Evolutionary conservation across 2,113 vertebrate genomes (phyloP).

Genomic region (Atractosteus spatula): DNA sequence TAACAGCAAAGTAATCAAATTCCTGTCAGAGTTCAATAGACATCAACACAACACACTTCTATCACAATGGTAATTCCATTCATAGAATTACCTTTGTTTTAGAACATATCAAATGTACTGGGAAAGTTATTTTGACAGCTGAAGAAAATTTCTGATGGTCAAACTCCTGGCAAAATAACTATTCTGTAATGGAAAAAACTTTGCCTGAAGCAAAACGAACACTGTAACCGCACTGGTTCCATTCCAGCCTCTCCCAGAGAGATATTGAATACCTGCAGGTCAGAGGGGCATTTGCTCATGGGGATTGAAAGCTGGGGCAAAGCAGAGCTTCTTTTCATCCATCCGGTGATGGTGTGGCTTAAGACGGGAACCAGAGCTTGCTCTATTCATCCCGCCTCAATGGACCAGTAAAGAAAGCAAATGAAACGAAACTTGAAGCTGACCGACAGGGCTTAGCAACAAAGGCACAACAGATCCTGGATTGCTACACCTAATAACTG

Average conservation of each 20-base stretch:
- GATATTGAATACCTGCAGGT: not conserved
- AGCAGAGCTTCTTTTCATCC: not conserved
- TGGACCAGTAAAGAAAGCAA: not conserved
- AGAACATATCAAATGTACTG: too few relatives aligned
- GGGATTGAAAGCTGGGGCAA: constrained; percentile 1
- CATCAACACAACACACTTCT: too few relatives aligned
- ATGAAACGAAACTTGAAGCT: constrained; percentile 4
- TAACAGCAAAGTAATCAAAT: too few relatives aligned
- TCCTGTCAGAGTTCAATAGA: too few relatives aligned
- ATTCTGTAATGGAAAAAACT: not conserved
- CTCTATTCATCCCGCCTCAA: constrained; percentile 12
- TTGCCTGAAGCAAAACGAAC: not conserved
- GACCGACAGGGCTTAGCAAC: not conserved
- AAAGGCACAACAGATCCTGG: constrained; percentile 6
- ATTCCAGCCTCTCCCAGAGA: not conserved
- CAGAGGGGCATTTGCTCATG: not conserved
- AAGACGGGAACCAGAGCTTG: constrained; percentile 14
- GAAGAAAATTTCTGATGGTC: too few relatives aligned
- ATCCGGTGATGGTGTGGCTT: not conserved
- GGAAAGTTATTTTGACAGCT: too few relatives aligned
- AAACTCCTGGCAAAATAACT: not conserved
- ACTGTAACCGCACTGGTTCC: not conserved
- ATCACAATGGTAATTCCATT: too few relatives aligned
- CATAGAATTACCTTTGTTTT: too few relatives aligned
- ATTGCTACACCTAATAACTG: constrained; percentile 22